Evolutionary conservation across 2,888 invertebrate genomes (phyloP), one percentile per base, ranked within the genome.

Genomic region (Boloria selene): DNA sequence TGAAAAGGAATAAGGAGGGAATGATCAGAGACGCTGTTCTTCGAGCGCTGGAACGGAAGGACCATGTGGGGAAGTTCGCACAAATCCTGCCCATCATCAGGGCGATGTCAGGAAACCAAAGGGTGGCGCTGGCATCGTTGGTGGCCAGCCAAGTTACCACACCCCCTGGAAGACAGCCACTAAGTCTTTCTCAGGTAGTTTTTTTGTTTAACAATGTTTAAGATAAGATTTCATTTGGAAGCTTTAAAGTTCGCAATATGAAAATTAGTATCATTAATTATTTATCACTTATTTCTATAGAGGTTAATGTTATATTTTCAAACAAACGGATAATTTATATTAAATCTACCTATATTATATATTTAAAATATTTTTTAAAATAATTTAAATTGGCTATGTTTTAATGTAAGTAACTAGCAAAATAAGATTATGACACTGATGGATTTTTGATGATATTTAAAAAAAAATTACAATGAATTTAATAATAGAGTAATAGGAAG

Each of bases 81-180:
- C 93, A 94, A 81, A 92, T 94, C 26, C 84, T 95, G 83, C 95
- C 95, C 51, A 94, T 95, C 72, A 86, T 95, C 72, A 90, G 94
- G 56, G 93, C 93, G 3, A 93, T 95, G 87, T 93, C 94, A 0
- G 93, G 93, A 0, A 92, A 93, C 38, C 95, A 95, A 82, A 86
- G 94, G 42, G 84, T 94, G 67, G 93, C 94, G 1, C 80, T 95
- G 64, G 94, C 94, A 0, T 93, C 94, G 0, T 74, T 95, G 50
- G 94, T 95, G 5, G 93, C 94, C 1, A 93, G 92, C 3, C 94
- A 95, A 79, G 92, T 94, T 58, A 93, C 91, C 74, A 93, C 93
- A 1, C 93, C 93, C 0, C 89, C 92, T n/a, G 91, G 85, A 16
- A 81, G 86, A 63, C 77, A 85, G n/a, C 93, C 93, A 1, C 80